A percentile compares a stretch with the other conserved stretches of the same genome.
Evolutionary conservation across 2,888 invertebrate genomes (phyloP).

Genomic region (Hemistola chrysoprasaria): DNA sequence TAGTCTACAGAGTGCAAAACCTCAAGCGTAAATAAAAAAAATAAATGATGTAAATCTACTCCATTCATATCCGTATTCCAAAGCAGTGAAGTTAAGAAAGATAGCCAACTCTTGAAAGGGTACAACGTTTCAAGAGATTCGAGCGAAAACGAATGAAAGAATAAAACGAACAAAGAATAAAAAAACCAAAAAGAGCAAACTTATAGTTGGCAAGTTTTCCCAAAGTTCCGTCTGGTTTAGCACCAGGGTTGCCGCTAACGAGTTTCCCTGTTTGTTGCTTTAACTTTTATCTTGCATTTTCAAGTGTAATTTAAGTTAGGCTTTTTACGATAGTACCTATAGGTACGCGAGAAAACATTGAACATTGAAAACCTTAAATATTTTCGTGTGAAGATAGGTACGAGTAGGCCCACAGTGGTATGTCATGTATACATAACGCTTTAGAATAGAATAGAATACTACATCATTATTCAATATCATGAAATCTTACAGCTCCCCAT

Average conservation of each 20-base stretch:
- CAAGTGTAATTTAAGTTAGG: conserved; percentile 32
- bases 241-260: conserved; percentile 56
- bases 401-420: too few species aligned
- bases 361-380: too few species aligned
- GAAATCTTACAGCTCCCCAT: too few species aligned
- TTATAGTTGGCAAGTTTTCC: conserved; percentile 75
- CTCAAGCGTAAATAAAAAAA: not conserved
- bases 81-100: conserved; percentile 77
- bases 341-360: too few species aligned
- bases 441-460: too few species aligned
- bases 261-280: conserved; percentile 42
- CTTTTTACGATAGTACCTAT: conserved; percentile 18
- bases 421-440: too few species aligned
- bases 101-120: conserved; percentile 80
- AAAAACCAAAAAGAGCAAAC: conserved; percentile 71
- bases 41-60: conserved; percentile 34
- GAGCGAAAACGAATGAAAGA: conserved; percentile 63
- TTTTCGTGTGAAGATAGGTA: too few species aligned
- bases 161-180: conserved; percentile 42
- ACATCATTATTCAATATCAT: too few species aligned
- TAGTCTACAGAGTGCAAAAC: too few species aligned
- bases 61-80: conserved; percentile 44
- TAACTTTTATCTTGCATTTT: conserved; percentile 43
- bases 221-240: conserved; percentile 53
- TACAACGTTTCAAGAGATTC: conserved; percentile 64